Conservation (phyloP, 2,888 invertebrate genomes). For the Apoda limacodes region DNA sequence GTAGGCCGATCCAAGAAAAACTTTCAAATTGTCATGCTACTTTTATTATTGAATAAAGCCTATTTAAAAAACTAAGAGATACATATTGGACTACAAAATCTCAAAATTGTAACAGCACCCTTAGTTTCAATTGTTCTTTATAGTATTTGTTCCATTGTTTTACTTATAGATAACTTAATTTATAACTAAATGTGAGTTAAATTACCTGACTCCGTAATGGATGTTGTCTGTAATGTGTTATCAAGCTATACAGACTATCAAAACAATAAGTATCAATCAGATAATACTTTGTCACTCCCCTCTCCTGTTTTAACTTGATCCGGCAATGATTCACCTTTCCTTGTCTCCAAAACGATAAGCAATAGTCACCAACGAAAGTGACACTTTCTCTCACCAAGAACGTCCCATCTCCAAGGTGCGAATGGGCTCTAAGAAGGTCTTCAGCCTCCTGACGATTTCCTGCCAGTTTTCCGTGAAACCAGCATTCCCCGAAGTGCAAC, state of each 20-base stretch:
- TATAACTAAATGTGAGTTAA: constrained; percentile 1
- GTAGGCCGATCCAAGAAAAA: too few species aligned
- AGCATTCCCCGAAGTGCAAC: constrained; percentile 90
- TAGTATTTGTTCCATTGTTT: too few species aligned
- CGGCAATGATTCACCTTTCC: constrained; percentile 93
- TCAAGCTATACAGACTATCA: constrained; percentile 91
- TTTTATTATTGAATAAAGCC: too few species aligned
- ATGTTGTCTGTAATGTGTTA: constrained; percentile 89
- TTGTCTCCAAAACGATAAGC: constrained; percentile 93
- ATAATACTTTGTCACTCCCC: constrained; percentile 90
- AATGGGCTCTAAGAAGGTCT: constrained; percentile 78
- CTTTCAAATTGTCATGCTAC: too few species aligned
- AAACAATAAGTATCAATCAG: constrained; percentile 89
- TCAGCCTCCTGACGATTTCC: constrained; percentile 86
- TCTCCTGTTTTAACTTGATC: constrained; percentile 89
- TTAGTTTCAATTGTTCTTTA: too few species aligned
- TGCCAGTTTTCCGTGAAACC: constrained; percentile 91
- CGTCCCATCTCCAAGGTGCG: constrained; percentile 90
- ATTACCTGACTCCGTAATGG: constrained; percentile 84
- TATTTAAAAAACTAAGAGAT: too few species aligned
- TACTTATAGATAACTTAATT: not conserved
- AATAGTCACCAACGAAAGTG: constrained; percentile 96
- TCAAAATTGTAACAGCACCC: too few species aligned
- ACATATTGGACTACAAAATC: too few species aligned
- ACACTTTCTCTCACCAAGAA: constrained; percentile 94